These are phyloP conservation scores for Calidris pugnax DNA, from an alignment of 2,113 vertebrate genomes.

Conservation along the genomic window DNA sequence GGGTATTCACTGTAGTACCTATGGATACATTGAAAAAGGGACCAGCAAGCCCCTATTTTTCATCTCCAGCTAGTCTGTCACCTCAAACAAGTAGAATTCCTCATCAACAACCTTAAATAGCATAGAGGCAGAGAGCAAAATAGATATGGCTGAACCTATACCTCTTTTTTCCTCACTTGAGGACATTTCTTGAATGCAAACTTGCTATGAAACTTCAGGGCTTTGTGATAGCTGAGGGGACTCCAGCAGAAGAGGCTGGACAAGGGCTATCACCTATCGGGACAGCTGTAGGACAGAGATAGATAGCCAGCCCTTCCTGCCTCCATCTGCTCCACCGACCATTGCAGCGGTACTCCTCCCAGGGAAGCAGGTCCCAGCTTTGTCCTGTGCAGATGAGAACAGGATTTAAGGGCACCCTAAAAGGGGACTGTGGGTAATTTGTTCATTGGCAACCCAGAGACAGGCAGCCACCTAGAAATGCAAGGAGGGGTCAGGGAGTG, in stretches of 20 bases:
- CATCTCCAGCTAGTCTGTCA: not conserved
- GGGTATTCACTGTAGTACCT: not conserved
- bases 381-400: rapidly evolving
- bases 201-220: not conserved
- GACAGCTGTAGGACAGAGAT: not conserved
- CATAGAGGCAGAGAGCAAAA: not conserved
- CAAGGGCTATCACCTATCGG: not conserved
- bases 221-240: not conserved
- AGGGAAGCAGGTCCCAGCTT: not conserved
- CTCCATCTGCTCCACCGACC: rapidly evolving
- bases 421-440: rapidly evolving
- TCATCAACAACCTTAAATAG: not conserved
- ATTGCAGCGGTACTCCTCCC: not conserved
- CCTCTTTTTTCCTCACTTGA: not conserved
- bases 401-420: not conserved
- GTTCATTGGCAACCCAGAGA: not conserved
- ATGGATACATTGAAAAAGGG: not conserved
- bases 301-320: not conserved
- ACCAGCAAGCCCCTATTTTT: rapidly evolving
- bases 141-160: not conserved
- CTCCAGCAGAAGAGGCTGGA: not conserved
- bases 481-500: not conserved
- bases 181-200: not conserved
- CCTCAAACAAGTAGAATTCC: not conserved
- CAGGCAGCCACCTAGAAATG: not conserved